Conservation (phyloP, 2,113 vertebrate species). For the Parus major region DNA sequence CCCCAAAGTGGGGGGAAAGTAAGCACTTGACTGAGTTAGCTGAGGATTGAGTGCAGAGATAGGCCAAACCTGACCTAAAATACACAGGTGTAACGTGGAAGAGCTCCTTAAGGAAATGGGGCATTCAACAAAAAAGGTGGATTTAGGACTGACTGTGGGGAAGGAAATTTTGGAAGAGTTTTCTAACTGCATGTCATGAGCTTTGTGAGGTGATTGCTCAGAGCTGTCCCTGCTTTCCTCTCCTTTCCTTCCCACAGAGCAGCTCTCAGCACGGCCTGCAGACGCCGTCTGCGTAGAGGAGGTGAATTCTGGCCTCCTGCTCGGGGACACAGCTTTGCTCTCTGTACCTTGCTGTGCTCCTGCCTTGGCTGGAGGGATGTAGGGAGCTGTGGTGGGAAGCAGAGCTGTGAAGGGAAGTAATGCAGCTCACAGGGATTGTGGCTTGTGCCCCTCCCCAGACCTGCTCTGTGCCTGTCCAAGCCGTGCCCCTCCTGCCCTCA, state of each 20-base stretch:
- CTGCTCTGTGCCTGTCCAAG: neutral
- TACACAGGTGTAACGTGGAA: neutral
- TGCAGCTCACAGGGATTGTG: neutral
- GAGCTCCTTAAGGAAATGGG: neutral
- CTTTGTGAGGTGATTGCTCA: neutral
- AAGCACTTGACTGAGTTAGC: neutral
- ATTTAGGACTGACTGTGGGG: neutral
- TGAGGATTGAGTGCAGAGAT: neutral
- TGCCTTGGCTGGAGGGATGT: neutral
- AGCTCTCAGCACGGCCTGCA: neutral
- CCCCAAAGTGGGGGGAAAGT: accelerated
- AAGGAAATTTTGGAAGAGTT: neutral
- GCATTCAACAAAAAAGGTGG: neutral
- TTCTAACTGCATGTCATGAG: neutral
- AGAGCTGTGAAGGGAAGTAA: neutral
- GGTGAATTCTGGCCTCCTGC: neutral
- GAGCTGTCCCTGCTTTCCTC: neutral
- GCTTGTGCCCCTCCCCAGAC: accelerated
- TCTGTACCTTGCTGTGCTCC: neutral
- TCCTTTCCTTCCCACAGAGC: neutral
- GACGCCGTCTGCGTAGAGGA: neutral
- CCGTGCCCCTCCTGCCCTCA: neutral
- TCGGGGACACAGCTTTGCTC: neutral
- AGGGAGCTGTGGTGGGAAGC: neutral
- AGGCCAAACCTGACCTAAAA: neutral